Evolutionary conservation across 2,113 vertebrate species (phyloP).

Genomic region (Phylloscopus trochilus): DNA sequence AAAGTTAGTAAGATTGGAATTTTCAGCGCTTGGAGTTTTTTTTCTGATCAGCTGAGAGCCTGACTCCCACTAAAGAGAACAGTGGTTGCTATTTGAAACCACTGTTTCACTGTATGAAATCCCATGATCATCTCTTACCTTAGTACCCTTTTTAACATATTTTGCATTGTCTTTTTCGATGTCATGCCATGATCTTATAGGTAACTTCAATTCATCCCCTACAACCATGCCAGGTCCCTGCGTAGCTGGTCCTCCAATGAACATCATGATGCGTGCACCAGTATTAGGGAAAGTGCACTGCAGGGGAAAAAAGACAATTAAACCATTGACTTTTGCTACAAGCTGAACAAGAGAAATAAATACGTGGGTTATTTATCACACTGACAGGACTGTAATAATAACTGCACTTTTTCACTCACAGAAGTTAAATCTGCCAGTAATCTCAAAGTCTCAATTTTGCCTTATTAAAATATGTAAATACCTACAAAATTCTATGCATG

Average conservation of each 20-base stretch:
- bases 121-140: conserved; percentile 73
- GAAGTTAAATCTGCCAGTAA: not conserved
- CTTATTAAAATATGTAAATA: not conserved
- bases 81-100: not conserved
- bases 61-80: not conserved
- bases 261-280: conserved; percentile 94
- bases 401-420: not conserved
- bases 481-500: fast-evolving
- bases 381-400: not conserved
- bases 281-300: conserved; percentile 97
- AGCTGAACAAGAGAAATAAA: not conserved
- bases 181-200: conserved; percentile 98
- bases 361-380: not conserved
- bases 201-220: conserved; percentile 92
- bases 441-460: not conserved
- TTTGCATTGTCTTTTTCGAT: conserved; percentile 98
- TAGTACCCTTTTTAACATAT: conserved; percentile 97
- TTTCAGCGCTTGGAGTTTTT: not conserved
- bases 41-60: not conserved
- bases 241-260: conserved; percentile 94
- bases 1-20: not conserved
- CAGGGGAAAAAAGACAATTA: not conserved
- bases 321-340: not conserved
- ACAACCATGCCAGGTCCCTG: conserved; percentile 99
- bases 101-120: not conserved